Base-by-base conservation (phyloP, 2,888 invertebrate genomes). In the Caradrina kadenii region DNA sequence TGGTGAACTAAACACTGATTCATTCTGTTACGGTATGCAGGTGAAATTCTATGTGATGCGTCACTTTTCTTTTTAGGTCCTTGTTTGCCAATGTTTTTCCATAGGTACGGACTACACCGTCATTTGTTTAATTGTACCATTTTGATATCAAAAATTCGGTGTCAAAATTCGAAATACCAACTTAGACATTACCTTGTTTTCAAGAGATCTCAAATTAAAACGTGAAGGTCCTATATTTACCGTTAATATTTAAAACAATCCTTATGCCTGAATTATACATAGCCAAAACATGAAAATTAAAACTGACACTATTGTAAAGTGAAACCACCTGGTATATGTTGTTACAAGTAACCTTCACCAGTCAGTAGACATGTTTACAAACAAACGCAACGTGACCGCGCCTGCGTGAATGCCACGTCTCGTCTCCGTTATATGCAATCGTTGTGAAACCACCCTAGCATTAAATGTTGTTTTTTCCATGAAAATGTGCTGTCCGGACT, bases 1-100 rank as follows among this genome's bases (percentile, higher is more conserved):
- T 84, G 80, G 87, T 90, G 88, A 89, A 89, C 87, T 90, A 88
- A 89, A 89, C 87, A 89, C 81, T 85, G 89, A 90, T 85, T 90
- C 86, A 88, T 76, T 73, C 69, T 82, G 80, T 85, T 87, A 82
- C 35, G 64, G 72, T 63, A 76, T 72, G 73, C 65, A 81, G 56
- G 72, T 78, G 73, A 80, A 80, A 80, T 78, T 81, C 67, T 73
- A 76, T 65, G 49, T 42, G 62, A 71, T 79, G 74, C 54, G 76
- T 74, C 76, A 79, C 63, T 63, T 59, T 26, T 79, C 63, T 73
- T 79, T 62, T 52, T 50, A 45, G 10, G 5, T 49, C 42, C 59
- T 58, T 64, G 49, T 79, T 68, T 56, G 49, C 55, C 15, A 48
- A 52, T 22, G 26, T 54, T 58, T 58, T 49, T 49, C 71, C 39